Base-by-base conservation (phyloP, 2,888 invertebrate genomes). In the Cheilosia vernalis region DNA sequence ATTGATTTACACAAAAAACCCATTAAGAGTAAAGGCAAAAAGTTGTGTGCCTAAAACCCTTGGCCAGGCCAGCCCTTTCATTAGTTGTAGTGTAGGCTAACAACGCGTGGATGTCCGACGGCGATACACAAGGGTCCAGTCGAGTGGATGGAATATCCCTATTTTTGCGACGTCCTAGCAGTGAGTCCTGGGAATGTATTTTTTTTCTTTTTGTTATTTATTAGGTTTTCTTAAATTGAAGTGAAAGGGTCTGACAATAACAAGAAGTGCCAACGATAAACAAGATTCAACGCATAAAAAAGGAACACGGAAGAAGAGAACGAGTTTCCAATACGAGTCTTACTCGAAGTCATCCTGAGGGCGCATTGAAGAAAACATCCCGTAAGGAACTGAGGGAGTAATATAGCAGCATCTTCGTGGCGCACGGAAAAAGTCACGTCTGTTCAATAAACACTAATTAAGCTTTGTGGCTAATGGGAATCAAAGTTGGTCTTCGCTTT, bases 391-490 rank as follows among this genome's bases (percentile, higher is more conserved):
- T 21, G 13, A 21, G 27, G 27, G 24, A 37, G n/a, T 15, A 67
- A 17, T 7, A 58, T 7, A 58, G 30, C 4, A 70, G 24, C n/a
- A 72, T 40, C 42, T 19, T 64, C 53, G 47, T 58, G 53, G 21
- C 37, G 47, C 42, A 33, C 37, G 33, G 66, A 40, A 70, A 81
- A 55, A 80, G 70, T 81, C 85, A 85, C 85, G 85, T 85, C 66
- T 70, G 42, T 77, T 85, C 81, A 81, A 85, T 85, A 85, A 85
- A 85, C 85, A 81, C 85, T 85, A 81, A 85, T 85, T 85, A 85
- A 81, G 85, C 76, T 66, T 85, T 77, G 80, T 76, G 80, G 80
- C 74, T 84, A 80, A 84, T 80, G 63, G 84, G 66, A 80, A 66
- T 80, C 70, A 81, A 85, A 81, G 81, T 85, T 85, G 66, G 81